phyloP scores from a whole-genome alignment of 2,797 vertebrate species.

The Lophotriccus pileatus region DNA sequence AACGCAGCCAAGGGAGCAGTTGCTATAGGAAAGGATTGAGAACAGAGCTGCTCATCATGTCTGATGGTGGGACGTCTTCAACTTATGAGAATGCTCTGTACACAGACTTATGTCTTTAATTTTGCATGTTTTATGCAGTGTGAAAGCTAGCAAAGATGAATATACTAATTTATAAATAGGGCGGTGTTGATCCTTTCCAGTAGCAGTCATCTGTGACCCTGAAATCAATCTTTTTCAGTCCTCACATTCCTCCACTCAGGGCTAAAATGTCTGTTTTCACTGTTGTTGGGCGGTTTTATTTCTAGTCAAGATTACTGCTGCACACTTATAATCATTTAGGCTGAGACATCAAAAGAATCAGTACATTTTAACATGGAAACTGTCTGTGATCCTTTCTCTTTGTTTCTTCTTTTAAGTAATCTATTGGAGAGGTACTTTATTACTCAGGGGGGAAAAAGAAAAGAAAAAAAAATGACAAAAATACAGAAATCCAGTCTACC shows the following conservation, averaged over 20 bases:
- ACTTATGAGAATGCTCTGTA: background rate
- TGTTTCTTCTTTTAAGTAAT: background rate
- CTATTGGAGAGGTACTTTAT: background rate
- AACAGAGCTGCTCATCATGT: background rate
- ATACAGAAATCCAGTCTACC: background rate
- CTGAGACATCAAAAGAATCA: background rate
- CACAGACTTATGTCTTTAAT: background rate
- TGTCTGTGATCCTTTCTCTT: background rate
- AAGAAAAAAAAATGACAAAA: too few relatives aligned
- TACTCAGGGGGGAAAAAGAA: background rate
- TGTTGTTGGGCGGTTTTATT: background rate
- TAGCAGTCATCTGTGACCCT: background rate
- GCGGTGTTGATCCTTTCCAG: background rate
- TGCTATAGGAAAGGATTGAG: background rate
- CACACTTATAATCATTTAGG: background rate
- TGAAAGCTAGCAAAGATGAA: background rate
- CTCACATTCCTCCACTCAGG: background rate
- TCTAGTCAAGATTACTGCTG: background rate
- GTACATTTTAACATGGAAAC: background rate
- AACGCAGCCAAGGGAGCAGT: background rate
- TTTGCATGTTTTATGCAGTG: background rate
- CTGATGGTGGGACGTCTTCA: background rate
- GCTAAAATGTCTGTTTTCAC: background rate
- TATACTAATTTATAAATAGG: background rate
- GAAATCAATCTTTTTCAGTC: background rate